phyloP scores from a whole-genome alignment of 2,113 vertebrate species.

The Natator depressus region DNA sequence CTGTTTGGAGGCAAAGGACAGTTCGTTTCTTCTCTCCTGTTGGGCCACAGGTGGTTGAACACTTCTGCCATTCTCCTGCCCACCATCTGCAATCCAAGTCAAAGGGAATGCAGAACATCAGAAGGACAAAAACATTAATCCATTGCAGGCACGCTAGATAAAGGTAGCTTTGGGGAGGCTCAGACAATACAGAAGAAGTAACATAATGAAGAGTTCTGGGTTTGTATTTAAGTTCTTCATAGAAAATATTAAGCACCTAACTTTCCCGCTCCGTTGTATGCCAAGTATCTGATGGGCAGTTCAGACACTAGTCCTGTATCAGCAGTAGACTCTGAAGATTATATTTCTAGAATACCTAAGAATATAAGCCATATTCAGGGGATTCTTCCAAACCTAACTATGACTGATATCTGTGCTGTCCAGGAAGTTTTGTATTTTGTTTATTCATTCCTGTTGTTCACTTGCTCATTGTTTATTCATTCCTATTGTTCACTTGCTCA shows the following conservation, averaged over 20 bases:
- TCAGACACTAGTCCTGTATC: not conserved
- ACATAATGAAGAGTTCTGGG: not conserved
- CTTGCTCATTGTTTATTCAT: not conserved
- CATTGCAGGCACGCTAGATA: not conserved
- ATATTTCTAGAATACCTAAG: not conserved
- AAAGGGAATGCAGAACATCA: not conserved
- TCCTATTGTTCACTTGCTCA: not conserved
- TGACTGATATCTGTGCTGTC: not conserved
- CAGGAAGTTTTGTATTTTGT: not conserved
- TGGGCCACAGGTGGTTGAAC: slow-evolving; percentile 88
- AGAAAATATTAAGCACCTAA: not conserved
- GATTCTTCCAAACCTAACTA: not conserved
- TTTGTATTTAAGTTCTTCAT: not conserved
- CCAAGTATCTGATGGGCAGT: not conserved
- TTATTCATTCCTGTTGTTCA: not conserved
- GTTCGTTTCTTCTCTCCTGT: slow-evolving; percentile 89
- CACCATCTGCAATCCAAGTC: slow-evolving; percentile 87
- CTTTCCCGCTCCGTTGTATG: not conserved
- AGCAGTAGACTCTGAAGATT: rapidly evolving
- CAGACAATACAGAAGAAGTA: not conserved
- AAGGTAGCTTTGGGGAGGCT: not conserved
- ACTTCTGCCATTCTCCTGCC: slow-evolving; percentile 96
- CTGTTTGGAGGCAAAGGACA: slow-evolving; percentile 90
- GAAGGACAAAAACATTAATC: not conserved
- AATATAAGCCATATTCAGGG: not conserved